phyloP scores from a whole-genome alignment of 2,888 invertebrate genomes.

The Caenorhabditis zanzibari region DNA sequence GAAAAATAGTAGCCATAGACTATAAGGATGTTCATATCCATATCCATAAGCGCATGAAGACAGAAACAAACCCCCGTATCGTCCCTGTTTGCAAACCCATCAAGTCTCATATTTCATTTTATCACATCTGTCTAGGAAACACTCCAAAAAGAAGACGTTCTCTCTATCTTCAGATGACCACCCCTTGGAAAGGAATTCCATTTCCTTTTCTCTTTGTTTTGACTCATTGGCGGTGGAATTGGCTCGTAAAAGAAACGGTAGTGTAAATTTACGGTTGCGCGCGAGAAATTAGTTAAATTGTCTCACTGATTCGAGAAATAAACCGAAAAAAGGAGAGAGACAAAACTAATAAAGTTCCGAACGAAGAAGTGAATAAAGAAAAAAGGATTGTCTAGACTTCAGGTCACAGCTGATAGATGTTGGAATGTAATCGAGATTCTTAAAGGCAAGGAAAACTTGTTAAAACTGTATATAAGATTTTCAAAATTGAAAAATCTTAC shows the following conservation, averaged over 20 bases:
- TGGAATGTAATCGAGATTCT: background rate
- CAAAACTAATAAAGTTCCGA: conserved; percentile 53
- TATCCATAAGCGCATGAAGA: background rate
- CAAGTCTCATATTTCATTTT: conserved; percentile 36
- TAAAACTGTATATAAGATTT: too few relatives aligned
- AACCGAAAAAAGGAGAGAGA: background rate
- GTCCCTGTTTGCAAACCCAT: background rate
- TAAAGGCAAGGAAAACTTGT: too few relatives aligned
- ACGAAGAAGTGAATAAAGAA: background rate
- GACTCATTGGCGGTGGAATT: conserved; percentile 47
- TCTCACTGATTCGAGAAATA: conserved; percentile 1
- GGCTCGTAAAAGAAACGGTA: conserved; percentile 56
- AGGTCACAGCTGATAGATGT: conserved; percentile 7
- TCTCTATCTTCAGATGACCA: background rate
- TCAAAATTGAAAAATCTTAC: background rate
- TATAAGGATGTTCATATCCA: too few relatives aligned
- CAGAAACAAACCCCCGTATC: too few relatives aligned
- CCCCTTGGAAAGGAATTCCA: conserved; percentile 5
- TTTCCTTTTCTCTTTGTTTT: conserved; percentile 28
- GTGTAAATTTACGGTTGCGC: conserved; percentile 58
- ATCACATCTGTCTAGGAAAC: conserved; percentile 36
- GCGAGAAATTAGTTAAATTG: conserved; percentile 37
- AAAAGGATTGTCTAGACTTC: background rate
- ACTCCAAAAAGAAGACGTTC: conserved; percentile 10
- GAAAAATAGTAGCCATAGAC: too few relatives aligned